Evolutionary conservation across 2,888 invertebrate genomes (phyloP).

Genomic region (Sepioteuthis lessoniana): DNA sequence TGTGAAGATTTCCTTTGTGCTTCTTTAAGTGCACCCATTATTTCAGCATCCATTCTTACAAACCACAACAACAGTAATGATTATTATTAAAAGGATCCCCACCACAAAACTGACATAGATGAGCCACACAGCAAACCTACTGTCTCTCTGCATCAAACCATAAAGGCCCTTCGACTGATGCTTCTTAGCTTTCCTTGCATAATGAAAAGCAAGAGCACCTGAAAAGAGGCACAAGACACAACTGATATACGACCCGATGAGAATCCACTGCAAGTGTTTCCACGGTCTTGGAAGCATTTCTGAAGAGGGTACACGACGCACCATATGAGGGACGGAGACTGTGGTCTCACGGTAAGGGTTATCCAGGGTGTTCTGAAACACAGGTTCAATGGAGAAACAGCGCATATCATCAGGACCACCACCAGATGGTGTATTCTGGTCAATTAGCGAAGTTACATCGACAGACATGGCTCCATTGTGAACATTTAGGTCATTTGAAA

Average conservation of each 20-base stretch:
- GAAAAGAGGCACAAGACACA: slow-evolving; percentile 62
- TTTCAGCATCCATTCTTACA: slow-evolving; percentile 49
- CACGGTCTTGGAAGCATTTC: slow-evolving; percentile 69
- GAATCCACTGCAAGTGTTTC: slow-evolving; percentile 66
- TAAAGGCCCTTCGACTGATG: slow-evolving; percentile 69
- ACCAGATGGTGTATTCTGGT: slow-evolving; percentile 51
- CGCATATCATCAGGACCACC: slow-evolving; percentile 17
- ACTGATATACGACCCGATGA: slow-evolving; percentile 65
- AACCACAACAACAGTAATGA: slow-evolving; percentile 56
- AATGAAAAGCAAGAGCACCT: slow-evolving; percentile 65
- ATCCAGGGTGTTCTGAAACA: slow-evolving; percentile 63
- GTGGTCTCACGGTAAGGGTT: slow-evolving; percentile 71
- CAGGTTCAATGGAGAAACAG: slow-evolving; percentile 63
- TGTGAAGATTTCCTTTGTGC: background rate
- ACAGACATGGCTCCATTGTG: slow-evolving; percentile 50
- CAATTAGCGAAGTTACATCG: slow-evolving; percentile 58
- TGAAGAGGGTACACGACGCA: slow-evolving; percentile 64
- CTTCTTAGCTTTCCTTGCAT: slow-evolving; percentile 63
- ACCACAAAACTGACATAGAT: slow-evolving; percentile 64
- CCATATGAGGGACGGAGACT: slow-evolving; percentile 65
- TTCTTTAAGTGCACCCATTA: background rate
- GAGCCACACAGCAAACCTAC: slow-evolving; percentile 61
- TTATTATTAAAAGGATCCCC: slow-evolving; percentile 58
- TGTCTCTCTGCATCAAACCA: slow-evolving; percentile 68
- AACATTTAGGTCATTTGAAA: slow-evolving; percentile 49